phyloP scores from a whole-genome alignment of 1,140 invertebrate genomes.

The Dendrolimus kikuchii region DNA sequence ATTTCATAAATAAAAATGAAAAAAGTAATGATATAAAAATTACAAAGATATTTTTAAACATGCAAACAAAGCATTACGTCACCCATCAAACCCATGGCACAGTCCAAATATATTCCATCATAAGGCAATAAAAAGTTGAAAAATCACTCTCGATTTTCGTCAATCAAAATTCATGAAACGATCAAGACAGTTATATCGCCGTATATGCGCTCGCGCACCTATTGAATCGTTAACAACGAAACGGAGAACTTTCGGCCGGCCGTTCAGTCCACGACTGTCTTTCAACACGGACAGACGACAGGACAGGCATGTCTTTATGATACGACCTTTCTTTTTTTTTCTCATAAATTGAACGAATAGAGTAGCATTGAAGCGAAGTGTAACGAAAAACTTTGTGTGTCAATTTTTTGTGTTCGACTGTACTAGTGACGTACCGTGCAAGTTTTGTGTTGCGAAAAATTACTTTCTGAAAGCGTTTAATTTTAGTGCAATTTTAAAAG shows the following conservation, averaged over 20 bases:
- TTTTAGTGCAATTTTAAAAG: conserved; percentile 27
- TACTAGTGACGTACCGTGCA: conserved; percentile 39
- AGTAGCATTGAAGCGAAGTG: conserved; percentile 17
- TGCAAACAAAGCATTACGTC: no score
- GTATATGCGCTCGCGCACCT: conserved; percentile 39
- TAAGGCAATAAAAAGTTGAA: conserved; percentile 4
- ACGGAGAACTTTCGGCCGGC: conserved; percentile 41
- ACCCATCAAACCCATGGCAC: no score
- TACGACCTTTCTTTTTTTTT: conserved; percentile 1
- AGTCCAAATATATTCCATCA: neutral
- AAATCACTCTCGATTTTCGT: conserved; percentile 61
- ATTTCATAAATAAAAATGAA: no score
- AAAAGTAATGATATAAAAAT: no score
- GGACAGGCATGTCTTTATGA: conserved; percentile 31
- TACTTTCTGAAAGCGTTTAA: conserved; percentile 11
- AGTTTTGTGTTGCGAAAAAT: conserved; percentile 29
- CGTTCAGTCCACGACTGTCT: conserved; percentile 57
- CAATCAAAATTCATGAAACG: conserved; percentile 57
- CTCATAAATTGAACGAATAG: conserved; percentile 16
- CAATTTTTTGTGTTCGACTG: conserved; percentile 35
- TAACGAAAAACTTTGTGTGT: conserved; percentile 20
- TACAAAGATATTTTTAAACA: no score
- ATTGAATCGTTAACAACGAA: conserved; percentile 41
- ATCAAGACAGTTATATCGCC: conserved; percentile 58
- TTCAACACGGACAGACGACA: conserved; percentile 48